phyloP scores from a whole-genome alignment of 1,140 invertebrate species.

The Drosophila takahashii region DNA sequence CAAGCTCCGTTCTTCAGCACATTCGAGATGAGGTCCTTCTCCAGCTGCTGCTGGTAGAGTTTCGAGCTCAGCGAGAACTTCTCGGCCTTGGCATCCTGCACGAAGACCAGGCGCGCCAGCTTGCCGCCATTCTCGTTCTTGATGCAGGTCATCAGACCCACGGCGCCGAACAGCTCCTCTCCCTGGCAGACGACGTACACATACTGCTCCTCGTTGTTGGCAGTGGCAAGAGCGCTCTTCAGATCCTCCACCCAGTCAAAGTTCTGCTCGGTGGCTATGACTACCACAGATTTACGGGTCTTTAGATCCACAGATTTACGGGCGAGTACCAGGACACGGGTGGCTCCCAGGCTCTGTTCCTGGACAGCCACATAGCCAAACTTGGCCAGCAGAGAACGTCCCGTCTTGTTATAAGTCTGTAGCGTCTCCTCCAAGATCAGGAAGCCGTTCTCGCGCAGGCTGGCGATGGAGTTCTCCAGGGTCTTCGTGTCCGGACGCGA shows the following conservation, averaged over 20 bases:
- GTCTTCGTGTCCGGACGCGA: constrained; percentile 85
- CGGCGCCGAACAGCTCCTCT: constrained; percentile 90
- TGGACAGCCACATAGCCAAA: constrained; percentile 85
- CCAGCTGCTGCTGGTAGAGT: constrained; percentile 88
- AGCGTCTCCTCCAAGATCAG: constrained; percentile 90
- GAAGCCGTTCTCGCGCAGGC: constrained; percentile 90
- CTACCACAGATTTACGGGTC: constrained; percentile 55
- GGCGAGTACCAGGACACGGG: constrained; percentile 87
- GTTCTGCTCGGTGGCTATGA: constrained; percentile 88
- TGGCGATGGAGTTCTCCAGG: constrained; percentile 86
- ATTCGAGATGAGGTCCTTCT: constrained; percentile 93
- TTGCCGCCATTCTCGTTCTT: constrained; percentile 92
- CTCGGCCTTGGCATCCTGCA: constrained; percentile 88
- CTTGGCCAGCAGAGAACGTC: constrained; percentile 81
- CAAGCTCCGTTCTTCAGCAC: constrained; percentile 91
- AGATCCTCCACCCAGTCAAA: constrained; percentile 93
- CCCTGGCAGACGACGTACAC: constrained; percentile 90
- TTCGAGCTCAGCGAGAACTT: constrained; percentile 87
- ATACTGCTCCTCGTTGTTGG: constrained; percentile 86
- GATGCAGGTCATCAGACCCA: constrained; percentile 96
- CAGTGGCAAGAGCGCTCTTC: constrained; percentile 88
- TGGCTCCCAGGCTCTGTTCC: constrained; percentile 86
- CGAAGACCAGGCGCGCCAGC: constrained; percentile 89
- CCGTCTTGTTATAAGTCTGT: constrained; percentile 85
- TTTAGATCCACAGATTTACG: constrained; percentile 85